Percentiles rank a stretch among this genome's conserved stretches.
These are phyloP conservation scores for Cyprinodon brontotheroides DNA, from an alignment of 2,113 vertebrate species.

Conservation along the genomic window DNA sequence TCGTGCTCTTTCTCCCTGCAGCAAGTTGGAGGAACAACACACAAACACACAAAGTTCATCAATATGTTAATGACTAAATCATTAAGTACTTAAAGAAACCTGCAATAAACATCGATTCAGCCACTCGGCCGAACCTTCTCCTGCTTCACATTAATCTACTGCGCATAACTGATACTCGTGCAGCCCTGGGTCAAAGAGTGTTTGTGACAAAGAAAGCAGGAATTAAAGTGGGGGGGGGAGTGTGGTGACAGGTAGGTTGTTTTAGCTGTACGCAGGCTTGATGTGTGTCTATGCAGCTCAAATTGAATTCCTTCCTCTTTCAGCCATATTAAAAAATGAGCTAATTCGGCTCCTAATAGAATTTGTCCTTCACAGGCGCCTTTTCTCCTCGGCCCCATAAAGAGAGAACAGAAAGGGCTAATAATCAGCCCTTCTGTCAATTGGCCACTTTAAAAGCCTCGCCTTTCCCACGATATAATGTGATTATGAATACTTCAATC, in stretches of 20 bases:
- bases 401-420: slow-evolving; percentile 73
- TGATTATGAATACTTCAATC: slow-evolving; percentile 84
- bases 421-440: slow-evolving; percentile 80
- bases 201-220: not conserved
- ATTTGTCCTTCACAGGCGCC: slow-evolving; percentile 81
- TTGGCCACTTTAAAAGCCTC: slow-evolving; percentile 80
- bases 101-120: slow-evolving; percentile 95
- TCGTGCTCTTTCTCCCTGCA: slow-evolving; percentile 99
- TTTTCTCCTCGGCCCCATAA: slow-evolving; percentile 67
- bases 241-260: not conserved
- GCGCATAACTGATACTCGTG: slow-evolving; percentile 94
- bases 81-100: slow-evolving; percentile 98
- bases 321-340: slow-evolving; percentile 80
- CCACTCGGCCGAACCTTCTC: slow-evolving; percentile 86
- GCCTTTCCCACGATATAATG: slow-evolving; percentile 77
- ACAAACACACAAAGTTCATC: slow-evolving; percentile 89
- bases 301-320: slow-evolving; percentile 82
- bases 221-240: not conserved
- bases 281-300: slow-evolving; percentile 47
- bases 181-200: slow-evolving; percentile 46
- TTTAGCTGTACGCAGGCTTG: slow-evolving; percentile 9
- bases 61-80: slow-evolving; percentile 99
- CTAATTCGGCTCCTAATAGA: slow-evolving; percentile 80
- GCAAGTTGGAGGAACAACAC: slow-evolving; percentile 81
- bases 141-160: slow-evolving; percentile 96